Evolutionary conservation across 1,140 invertebrate genomes (phyloP), one percentile per base, ranked within the genome.

Genomic region (Aricia agestis): DNA sequence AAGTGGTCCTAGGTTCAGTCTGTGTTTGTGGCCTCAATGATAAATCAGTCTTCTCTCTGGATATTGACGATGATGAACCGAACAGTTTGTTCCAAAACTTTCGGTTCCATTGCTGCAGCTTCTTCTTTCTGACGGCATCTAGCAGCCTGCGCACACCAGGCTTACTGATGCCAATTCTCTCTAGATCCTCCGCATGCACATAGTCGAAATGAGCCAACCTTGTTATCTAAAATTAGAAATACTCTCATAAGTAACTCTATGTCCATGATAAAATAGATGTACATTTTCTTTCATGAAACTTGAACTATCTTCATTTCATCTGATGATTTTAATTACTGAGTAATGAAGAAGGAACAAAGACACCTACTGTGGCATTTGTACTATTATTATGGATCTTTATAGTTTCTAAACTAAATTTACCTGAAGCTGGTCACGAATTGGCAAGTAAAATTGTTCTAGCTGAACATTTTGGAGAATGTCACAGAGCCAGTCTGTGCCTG

Each of bases 181-280:
- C 98, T 77, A 99, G 93, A 92, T 99, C 98, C 79, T 98, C 97
- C 0, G 95, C 86, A 78, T 97, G 96, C 6, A 99, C 98, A 94
- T 98, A 98, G 74, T 99, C 98, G 92, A 99, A 99, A 89, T 99
- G 98, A 52, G 97, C 94, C 74, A 99, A 85, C 72, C 97, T 93
- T 13, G 97, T 97, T 15, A 98, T 95, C 94, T 95, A 90, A 75
- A 89, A 87, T 63, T n/a, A 41, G n/a, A 18, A 65, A 70, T 70
- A 63, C 13, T 11, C 45, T 63, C 61, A 65, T 18, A 42, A 18
- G 5, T 45, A 19, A 70, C 10, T 63, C 65, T 67, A 76, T 36
- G 9, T 36, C 36, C 36, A 36, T 36, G 36, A 36, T 36, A 36
- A 0, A 2, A 7, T 9, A 32, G 5, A 36, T 36, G 0, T 36